phyloP scores from a whole-genome alignment of 1,140 invertebrate species.

The Tetranychus urticae region DNA sequence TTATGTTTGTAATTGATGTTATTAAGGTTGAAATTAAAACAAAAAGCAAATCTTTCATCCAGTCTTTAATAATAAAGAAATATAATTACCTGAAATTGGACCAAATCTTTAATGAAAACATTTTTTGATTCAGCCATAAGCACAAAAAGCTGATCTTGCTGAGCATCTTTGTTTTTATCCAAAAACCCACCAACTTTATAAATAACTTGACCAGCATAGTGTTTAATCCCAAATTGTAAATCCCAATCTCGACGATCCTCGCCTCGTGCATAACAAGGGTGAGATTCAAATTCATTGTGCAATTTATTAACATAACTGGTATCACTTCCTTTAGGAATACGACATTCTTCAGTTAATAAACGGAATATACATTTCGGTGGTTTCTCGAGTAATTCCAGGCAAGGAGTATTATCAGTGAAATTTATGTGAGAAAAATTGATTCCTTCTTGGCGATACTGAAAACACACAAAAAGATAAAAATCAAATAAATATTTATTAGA shows the following conservation, averaged over 20 bases:
- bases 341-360: conserved; percentile 66
- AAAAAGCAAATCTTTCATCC: too few relatives aligned
- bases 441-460: conserved; percentile 58
- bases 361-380: conserved; percentile 67
- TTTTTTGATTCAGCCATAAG: conserved; percentile 63
- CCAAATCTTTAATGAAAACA: conserved; percentile 65
- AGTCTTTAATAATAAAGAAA: too few relatives aligned
- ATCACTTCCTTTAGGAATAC: conserved; percentile 77
- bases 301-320: conserved; percentile 67
- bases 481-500: not conserved
- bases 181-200: conserved; percentile 83
- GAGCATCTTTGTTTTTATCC: conserved; percentile 84
- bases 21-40: too few relatives aligned
- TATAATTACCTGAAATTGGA: conserved; percentile 38
- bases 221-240: conserved; percentile 64
- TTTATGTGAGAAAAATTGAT: conserved; percentile 67
- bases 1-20: too few relatives aligned
- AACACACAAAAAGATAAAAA: not conserved
- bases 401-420: conserved; percentile 69
- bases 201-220: conserved; percentile 82
- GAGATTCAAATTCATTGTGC: conserved; percentile 56
- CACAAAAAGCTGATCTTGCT: conserved; percentile 84
- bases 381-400: conserved; percentile 68
- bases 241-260: conserved; percentile 66
- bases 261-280: conserved; percentile 66